Evolutionary conservation across 2,797 vertebrate species (phyloP).

Genomic region (Avahi laniger): DNA sequence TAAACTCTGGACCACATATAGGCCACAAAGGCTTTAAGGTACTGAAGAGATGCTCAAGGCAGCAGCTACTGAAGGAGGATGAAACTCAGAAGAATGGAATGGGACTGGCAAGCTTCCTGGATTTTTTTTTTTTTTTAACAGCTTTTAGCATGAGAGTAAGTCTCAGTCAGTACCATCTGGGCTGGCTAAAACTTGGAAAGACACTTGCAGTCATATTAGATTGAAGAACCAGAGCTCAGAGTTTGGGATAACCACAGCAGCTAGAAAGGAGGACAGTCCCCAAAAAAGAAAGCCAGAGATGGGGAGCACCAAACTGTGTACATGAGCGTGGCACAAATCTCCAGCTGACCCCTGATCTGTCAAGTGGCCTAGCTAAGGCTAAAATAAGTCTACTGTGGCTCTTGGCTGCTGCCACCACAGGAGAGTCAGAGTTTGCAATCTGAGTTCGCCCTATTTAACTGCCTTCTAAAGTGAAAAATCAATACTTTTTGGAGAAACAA

Average conservation of each 20-base stretch:
- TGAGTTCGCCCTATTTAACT: background rate
- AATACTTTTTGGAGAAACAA: background rate
- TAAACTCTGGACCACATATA: background rate
- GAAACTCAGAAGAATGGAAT: accelerated
- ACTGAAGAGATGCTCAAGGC: accelerated
- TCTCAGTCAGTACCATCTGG: background rate
- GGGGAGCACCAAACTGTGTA: background rate
- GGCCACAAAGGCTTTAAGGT: background rate
- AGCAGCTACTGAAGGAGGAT: background rate
- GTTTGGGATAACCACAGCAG: background rate
- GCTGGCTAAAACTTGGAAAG: background rate
- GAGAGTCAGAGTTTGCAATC: background rate
- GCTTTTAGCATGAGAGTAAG: background rate
- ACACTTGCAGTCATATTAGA: background rate
- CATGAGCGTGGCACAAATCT: background rate
- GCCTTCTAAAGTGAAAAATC: background rate
- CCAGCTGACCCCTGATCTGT: background rate
- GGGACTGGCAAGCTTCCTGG: background rate
- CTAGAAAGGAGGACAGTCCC: background rate
- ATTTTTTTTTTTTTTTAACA: background rate
- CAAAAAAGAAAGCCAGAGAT: background rate
- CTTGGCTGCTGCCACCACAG: background rate
- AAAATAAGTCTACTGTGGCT: background rate
- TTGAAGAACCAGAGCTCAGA: background rate
- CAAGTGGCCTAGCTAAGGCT: background rate